phyloP scores from a whole-genome alignment of 2,888 invertebrate species.

The Deilephila elpenor region DNA sequence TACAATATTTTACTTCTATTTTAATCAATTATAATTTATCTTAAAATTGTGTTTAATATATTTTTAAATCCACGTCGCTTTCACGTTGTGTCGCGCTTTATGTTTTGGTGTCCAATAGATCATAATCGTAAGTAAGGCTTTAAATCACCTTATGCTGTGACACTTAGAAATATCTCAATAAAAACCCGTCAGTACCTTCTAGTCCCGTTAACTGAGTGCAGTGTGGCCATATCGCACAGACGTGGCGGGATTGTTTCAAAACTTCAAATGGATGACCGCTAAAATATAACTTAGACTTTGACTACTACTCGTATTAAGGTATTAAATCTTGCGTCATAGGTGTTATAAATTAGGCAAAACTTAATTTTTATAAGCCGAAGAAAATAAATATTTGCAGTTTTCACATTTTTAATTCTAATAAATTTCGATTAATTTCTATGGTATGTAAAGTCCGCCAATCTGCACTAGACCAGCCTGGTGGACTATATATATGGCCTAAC shows the following conservation, averaged over 20 bases:
- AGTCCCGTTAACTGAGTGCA: constrained; percentile 22
- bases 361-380: background rate
- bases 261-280: background rate
- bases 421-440: too few relatives aligned
- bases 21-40: too few relatives aligned
- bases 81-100: constrained; percentile 2
- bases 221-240: constrained; percentile 19
- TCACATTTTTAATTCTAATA: too few relatives aligned
- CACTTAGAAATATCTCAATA: constrained; percentile 58
- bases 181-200: constrained; percentile 55
- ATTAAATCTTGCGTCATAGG: background rate
- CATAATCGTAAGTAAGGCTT: constrained; percentile 30
- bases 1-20: too few relatives aligned
- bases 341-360: background rate
- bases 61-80: background rate
- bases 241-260: background rate
- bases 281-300: background rate
- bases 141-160: constrained; percentile 36
- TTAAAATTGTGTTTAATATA: too few relatives aligned
- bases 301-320: too few relatives aligned
- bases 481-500: too few relatives aligned
- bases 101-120: constrained; percentile 31
- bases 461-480: too few relatives aligned
- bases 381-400: too few relatives aligned
- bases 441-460: too few relatives aligned